phyloP scores from a whole-genome alignment of 2,113 vertebrate genomes.

The Seriola aureovittata region DNA sequence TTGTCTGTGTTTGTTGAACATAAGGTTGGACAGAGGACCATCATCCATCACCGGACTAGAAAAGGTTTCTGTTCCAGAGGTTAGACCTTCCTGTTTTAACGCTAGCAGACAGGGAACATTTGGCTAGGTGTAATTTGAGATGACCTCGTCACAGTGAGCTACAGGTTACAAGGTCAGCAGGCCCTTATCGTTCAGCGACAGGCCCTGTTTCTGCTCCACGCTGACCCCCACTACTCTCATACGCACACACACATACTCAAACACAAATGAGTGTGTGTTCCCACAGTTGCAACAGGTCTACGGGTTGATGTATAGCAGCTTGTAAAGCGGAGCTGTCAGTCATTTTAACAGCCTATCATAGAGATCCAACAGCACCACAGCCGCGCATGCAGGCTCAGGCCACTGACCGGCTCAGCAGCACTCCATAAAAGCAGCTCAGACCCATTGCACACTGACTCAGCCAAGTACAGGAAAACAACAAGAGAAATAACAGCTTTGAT shows the following conservation, averaged over 20 bases:
- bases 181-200: constrained; percentile 72
- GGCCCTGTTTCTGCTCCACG: constrained; percentile 55
- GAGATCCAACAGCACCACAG: constrained; percentile 75
- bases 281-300: constrained; percentile 71
- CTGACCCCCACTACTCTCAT: constrained; percentile 27
- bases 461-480: constrained; percentile 59
- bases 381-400: constrained; percentile 44
- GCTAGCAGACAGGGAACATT: constrained; percentile 66
- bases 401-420: constrained; percentile 69
- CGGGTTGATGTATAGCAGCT: constrained; percentile 73
- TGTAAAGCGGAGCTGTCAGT: constrained; percentile 72
- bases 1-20: constrained; percentile 40
- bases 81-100: constrained; percentile 66
- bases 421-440: constrained; percentile 71
- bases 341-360: constrained; percentile 72
- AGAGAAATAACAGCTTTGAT: constrained; percentile 66
- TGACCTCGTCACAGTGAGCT: constrained; percentile 62
- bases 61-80: constrained; percentile 54
- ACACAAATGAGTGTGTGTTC: constrained; percentile 63
- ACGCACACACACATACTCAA: background rate
- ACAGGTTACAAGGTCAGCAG: constrained; percentile 72
- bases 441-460: constrained; percentile 49
- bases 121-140: constrained; percentile 74
- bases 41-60: constrained; percentile 58
- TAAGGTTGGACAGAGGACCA: constrained; percentile 24